Evolutionary conservation across 2,888 invertebrate genomes (phyloP).

Genomic region (Seira sanloemensis): DNA sequence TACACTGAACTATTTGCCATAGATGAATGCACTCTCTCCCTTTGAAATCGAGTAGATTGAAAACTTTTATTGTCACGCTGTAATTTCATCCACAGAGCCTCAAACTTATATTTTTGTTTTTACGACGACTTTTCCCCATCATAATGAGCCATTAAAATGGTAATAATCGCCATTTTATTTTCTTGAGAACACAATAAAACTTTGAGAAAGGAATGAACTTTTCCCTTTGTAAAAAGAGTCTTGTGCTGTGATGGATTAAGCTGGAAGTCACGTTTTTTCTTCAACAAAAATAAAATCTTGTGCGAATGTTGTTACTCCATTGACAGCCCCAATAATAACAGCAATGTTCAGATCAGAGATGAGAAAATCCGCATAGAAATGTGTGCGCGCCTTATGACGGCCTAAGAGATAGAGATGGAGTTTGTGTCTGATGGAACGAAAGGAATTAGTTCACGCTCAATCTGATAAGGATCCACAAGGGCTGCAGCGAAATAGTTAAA

Average conservation of each 20-base stretch:
- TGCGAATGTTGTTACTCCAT: no score
- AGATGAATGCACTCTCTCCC: no score
- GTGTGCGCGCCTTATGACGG: no score
- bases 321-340: no score
- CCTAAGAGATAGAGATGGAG: not conserved
- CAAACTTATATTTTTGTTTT: not conserved
- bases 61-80: not conserved
- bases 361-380: no score
- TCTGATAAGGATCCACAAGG: not conserved
- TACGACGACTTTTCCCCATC: not conserved
- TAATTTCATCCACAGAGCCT: not conserved
- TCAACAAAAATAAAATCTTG: no score
- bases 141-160: not conserved
- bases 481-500: not conserved
- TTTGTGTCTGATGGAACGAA: not conserved
- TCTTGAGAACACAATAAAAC: not conserved
- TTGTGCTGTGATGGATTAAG: not conserved
- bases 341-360: no score
- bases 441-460: conserved; percentile 19
- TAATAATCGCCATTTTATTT: not conserved
- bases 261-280: not conserved
- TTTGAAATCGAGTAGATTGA: no score
- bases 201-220: not conserved
- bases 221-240: not conserved
- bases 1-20: no score